A percentile compares a stretch with the other conserved stretches of the same genome.
phyloP scores from a whole-genome alignment of 1,140 invertebrate genomes.

The Arctopsyche grandis region DNA sequence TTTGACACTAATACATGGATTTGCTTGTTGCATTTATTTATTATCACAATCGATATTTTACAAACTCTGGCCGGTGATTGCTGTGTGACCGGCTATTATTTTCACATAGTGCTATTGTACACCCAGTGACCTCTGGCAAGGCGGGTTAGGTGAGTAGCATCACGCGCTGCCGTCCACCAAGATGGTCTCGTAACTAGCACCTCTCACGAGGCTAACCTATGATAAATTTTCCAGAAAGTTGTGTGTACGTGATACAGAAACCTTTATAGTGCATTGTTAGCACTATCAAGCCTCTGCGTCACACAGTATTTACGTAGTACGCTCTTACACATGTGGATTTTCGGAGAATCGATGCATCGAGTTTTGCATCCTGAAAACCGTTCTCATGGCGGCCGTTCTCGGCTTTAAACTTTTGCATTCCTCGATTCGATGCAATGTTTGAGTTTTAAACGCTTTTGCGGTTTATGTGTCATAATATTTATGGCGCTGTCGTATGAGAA shows the following conservation, averaged over 20 bases:
- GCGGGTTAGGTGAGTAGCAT: conserved; percentile 42
- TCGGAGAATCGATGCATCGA: not conserved
- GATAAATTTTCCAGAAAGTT: conserved; percentile 24
- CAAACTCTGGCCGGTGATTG: conserved; percentile 26
- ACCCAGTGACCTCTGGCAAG: conserved; percentile 44
- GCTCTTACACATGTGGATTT: not conserved
- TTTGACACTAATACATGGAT: too few species aligned
- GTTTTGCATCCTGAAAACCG: not conserved
- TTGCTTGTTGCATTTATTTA: too few species aligned
- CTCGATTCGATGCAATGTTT: too few species aligned
- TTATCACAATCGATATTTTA: not conserved
- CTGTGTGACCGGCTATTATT: conserved; percentile 43
- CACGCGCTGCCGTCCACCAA: conserved; percentile 41
- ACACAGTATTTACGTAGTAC: not conserved
- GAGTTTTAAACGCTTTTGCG: conserved; percentile 36
- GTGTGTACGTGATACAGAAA: conserved; percentile 18
- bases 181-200: conserved; percentile 41
- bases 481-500: not conserved
- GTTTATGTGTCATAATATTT: conserved; percentile 38
- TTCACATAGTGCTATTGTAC: conserved; percentile 45
- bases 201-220: conserved; percentile 41
- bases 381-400: not conserved
- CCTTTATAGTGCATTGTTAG: not conserved
- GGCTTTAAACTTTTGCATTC: conserved; percentile 5
- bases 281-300: conserved; percentile 1